These are phyloP conservation scores for Carpatolechia fugitivella DNA, from an alignment of 2,888 invertebrate genomes.

Conservation along the genomic window DNA sequence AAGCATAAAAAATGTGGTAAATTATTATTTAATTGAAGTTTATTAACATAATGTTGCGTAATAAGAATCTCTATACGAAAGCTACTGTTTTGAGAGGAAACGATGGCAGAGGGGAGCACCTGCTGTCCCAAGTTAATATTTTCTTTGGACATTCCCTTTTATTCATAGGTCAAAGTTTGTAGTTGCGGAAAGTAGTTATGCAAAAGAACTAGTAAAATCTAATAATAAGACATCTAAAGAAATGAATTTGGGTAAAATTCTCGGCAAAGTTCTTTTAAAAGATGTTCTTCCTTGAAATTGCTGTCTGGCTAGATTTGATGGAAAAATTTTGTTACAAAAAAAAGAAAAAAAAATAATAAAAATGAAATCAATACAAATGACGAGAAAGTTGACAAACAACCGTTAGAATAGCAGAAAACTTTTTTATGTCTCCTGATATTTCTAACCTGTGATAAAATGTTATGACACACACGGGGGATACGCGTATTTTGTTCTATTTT, in stretches of 20 bases:
- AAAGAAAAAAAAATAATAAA: no score
- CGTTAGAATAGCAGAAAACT: constrained; percentile 47
- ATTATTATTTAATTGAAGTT: no score
- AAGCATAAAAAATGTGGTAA: no score
- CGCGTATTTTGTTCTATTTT: constrained; percentile 67
- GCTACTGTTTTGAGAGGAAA: constrained; percentile 3
- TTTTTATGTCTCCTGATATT: constrained; percentile 67
- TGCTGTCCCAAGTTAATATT: constrained; percentile 57
- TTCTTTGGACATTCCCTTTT: constrained; percentile 48
- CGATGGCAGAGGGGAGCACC: not conserved
- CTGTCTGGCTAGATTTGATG: no score
- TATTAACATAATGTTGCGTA: not conserved
- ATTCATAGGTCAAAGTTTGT: constrained; percentile 15
- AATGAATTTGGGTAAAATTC: not conserved
- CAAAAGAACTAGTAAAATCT: not conserved
- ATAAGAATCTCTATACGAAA: not conserved
- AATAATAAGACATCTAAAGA: not conserved
- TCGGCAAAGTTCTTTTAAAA: no score
- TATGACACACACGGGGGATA: constrained; percentile 48
- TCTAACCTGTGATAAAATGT: constrained; percentile 77
- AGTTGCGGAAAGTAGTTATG: not conserved
- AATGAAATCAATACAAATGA: not conserved
- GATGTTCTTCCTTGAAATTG: no score
- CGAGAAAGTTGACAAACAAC: constrained; percentile 56
- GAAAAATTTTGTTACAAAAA: no score